These are phyloP conservation scores for Barypeithes pellucidus DNA, from an alignment of 2,888 invertebrate genomes.

Conservation along the genomic window DNA sequence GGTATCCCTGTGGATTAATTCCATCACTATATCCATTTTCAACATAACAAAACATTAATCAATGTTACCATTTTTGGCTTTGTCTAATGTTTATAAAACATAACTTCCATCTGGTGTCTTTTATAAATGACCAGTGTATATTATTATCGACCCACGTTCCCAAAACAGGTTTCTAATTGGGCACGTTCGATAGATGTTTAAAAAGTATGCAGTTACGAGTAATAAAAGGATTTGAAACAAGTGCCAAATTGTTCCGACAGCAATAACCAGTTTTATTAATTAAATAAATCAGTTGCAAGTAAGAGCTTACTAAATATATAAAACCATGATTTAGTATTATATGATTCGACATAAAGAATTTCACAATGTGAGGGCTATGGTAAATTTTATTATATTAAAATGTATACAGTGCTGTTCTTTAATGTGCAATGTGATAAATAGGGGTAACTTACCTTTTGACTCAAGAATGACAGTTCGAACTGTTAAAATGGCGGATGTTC, in stretches of 20 bases:
- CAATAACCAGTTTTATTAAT: background rate
- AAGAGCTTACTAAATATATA: no score
- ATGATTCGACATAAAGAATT: no score
- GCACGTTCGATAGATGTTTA: background rate
- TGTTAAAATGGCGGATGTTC: no score
- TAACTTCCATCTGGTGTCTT: conserved; percentile 45
- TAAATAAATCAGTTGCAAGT: no score
- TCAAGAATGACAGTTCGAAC: no score
- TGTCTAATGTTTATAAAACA: conserved; percentile 47
- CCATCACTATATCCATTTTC: conserved; percentile 44
- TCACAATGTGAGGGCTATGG: no score
- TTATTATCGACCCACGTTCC: conserved; percentile 40
- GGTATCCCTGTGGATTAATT: conserved; percentile 36
- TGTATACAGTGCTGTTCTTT: no score
- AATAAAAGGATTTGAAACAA: background rate
- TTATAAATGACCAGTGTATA: conserved; percentile 41
- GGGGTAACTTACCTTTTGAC: no score
- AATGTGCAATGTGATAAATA: no score
- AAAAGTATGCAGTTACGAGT: background rate
- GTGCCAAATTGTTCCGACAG: background rate
- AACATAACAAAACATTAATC: conserved; percentile 44
- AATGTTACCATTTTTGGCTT: conserved; percentile 46
- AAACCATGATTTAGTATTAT: no score
- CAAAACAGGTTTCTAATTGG: conserved; percentile 22
- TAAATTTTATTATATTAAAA: no score